phyloP scores from a whole-genome alignment of 2,888 invertebrate genomes.

The Megastigmus dorsalis region DNA sequence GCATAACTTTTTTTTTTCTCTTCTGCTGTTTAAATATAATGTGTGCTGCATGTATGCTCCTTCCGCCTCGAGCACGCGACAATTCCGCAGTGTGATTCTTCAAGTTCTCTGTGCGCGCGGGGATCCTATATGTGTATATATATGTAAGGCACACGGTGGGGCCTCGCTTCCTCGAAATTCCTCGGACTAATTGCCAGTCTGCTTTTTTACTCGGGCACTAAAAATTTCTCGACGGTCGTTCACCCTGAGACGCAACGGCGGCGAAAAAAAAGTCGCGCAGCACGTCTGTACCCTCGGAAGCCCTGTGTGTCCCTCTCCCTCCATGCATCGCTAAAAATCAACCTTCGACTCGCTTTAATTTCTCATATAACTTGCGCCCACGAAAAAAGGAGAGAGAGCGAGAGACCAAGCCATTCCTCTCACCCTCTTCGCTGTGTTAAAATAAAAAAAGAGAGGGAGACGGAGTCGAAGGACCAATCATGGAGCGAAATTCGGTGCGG shows the following conservation, averaged over 20 bases:
- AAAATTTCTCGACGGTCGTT: constrained; percentile 17
- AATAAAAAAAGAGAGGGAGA: neutral
- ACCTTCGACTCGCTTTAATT: constrained; percentile 31
- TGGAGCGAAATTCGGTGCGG: constrained; percentile 16
- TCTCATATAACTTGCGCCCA: constrained; percentile 14
- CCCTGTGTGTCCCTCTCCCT: neutral
- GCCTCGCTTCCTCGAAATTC: no score
- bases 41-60: neutral
- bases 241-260: constrained; percentile 8
- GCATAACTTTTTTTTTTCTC: constrained; percentile 2
- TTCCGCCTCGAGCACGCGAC: no score
- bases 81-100: no score
- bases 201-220: neutral
- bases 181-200: no score
- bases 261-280: no score
- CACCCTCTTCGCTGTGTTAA: neutral
- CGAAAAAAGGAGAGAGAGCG: neutral
- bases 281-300: no score
- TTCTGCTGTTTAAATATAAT: neutral
- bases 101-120: no score
- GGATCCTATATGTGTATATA: no score
- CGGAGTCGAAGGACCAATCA: constrained; percentile 3
- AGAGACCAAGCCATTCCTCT: neutral
- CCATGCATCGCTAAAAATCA: neutral
- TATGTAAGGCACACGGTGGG: no score